Percentiles rank a stretch among this genome's conserved stretches.
Conservation (phyloP, 2,797 vertebrate genomes). For the Sternarchorhynchus goeldii region DNA sequence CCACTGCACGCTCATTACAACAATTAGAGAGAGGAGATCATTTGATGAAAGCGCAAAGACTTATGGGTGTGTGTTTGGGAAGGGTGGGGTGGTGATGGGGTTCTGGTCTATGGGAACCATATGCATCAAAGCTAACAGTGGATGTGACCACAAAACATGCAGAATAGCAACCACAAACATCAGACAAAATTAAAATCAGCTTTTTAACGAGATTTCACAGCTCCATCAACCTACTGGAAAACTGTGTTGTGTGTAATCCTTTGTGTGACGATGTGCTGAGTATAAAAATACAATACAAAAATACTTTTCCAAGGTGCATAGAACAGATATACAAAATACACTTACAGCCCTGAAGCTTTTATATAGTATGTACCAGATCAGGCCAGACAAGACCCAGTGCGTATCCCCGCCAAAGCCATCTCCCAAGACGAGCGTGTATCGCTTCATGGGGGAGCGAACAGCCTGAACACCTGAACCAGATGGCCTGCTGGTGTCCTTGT, state of each 20-base stretch:
- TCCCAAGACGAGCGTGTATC: slow-evolving; percentile 34
- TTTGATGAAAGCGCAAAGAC: slow-evolving; percentile 31
- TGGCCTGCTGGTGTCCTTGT: slow-evolving; percentile 28
- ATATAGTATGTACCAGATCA: slow-evolving; percentile 17
- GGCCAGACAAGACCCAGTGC: slow-evolving; percentile 16
- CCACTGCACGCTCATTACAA: slow-evolving; percentile 68
- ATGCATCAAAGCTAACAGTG: slow-evolving; percentile 55
- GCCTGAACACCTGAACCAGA: slow-evolving; percentile 47
- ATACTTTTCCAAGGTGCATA: not conserved
- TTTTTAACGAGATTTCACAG: slow-evolving; percentile 14
- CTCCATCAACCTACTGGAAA: not conserved
- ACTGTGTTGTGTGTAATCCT: not conserved
- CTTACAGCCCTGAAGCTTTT: not conserved
- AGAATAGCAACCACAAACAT: slow-evolving; percentile 42
- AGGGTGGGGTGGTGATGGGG: slow-evolving; percentile 43
- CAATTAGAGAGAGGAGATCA: slow-evolving; percentile 57
- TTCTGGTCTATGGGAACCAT: slow-evolving; percentile 62
- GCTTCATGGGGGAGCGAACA: slow-evolving; percentile 34
- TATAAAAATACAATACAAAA: not conserved
- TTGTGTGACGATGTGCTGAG: not conserved
- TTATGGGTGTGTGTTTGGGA: slow-evolving; percentile 30
- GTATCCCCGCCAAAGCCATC: slow-evolving; percentile 7
- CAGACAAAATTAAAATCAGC: slow-evolving; percentile 27
- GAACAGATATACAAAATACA: not conserved
- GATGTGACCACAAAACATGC: slow-evolving; percentile 36